Evolutionary conservation across 2,888 invertebrate genomes (phyloP), one percentile per base, ranked within the genome.

Genomic region (Diogma glabrata): DNA sequence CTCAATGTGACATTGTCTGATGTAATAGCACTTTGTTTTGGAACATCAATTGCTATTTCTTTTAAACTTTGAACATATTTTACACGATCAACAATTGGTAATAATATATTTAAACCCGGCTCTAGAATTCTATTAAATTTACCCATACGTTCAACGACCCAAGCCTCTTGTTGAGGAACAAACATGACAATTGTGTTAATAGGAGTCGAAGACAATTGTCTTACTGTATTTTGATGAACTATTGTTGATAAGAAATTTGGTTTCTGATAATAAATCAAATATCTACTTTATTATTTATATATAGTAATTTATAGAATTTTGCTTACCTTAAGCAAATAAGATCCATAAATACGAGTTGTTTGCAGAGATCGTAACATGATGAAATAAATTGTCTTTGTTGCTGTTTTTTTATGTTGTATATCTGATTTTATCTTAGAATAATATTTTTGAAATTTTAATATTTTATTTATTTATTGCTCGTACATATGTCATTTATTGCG

Each of bases 131-230:
- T 78, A 67, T 89, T 82, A 71, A 92, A 99, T 72, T 89, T 93
- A 47, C 99, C 99, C 95, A 99, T 97, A 59, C 97, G 76, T 68
- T 99, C 99, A 0, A 97, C 88, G 54, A 99, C 78, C 95, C 95
- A 95, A 51, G 94, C 93, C 89, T 99, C 96, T 77, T 99, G 99
- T 69, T 99, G 97, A 4, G 99, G 99, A 19, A 99, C 99, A 75
- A 99, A 99, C 82, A 96, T 84, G 52, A 99, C 73, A 55, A 91
- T 73, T 7, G 95, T 95, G 72, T 99, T 99, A 43, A 92, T 70
- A 1, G 94, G 93, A 8, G 86, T 86, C 16, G 78, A 76, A 2
- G 30, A 30, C 30, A 24, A 33, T 2, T 30, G 3, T 14, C 48
- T 30, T 8, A 33, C 33, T 20, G 20, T 9, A 33, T 48, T 48